Evolutionary conservation across 2,888 invertebrate genomes (phyloP).

Genomic region (Mycalesis mineus): DNA sequence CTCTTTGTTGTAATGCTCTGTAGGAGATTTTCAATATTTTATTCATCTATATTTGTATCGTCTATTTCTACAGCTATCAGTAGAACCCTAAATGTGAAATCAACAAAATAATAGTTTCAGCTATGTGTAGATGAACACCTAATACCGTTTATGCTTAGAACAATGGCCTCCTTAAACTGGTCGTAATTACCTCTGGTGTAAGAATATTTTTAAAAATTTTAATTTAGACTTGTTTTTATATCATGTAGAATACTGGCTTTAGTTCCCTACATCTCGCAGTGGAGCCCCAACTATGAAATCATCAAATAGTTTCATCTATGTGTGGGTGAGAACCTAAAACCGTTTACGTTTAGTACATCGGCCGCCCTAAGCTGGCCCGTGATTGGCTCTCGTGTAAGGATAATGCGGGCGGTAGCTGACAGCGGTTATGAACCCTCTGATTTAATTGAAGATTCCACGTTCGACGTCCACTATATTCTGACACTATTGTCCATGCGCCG

Average conservation of each 20-base stretch:
- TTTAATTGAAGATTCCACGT: slow-evolving; percentile 69
- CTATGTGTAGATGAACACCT: too few relatives aligned
- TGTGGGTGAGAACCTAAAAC: slow-evolving; percentile 45
- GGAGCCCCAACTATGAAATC: slow-evolving; percentile 17
- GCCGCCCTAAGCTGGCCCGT: slow-evolving; percentile 47
- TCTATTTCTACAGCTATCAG: too few relatives aligned
- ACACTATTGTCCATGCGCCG: slow-evolving; percentile 40
- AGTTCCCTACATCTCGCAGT: slow-evolving; percentile 15
- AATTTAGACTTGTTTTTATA: too few relatives aligned
- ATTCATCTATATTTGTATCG: too few relatives aligned
- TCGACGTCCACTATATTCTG: slow-evolving; percentile 36
- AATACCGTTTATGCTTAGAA: too few relatives aligned
- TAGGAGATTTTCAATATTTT: too few relatives aligned
- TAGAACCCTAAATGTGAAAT: too few relatives aligned
- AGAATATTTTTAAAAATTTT: too few relatives aligned
- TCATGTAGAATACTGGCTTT: slow-evolving; percentile 1
- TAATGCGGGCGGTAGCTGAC: slow-evolving; percentile 59
- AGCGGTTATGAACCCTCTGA: slow-evolving; percentile 65
- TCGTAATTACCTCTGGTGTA: too few relatives aligned
- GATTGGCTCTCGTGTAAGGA: slow-evolving; percentile 60
- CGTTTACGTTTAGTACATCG: slow-evolving; percentile 44
- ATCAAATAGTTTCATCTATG: slow-evolving; percentile 26
- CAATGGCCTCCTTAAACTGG: too few relatives aligned
- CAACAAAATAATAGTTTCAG: too few relatives aligned
- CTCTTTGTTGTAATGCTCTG: too few relatives aligned